Evolutionary conservation across 2,888 invertebrate species (phyloP).

Genomic region (Rhaphigaster nebulosa): DNA sequence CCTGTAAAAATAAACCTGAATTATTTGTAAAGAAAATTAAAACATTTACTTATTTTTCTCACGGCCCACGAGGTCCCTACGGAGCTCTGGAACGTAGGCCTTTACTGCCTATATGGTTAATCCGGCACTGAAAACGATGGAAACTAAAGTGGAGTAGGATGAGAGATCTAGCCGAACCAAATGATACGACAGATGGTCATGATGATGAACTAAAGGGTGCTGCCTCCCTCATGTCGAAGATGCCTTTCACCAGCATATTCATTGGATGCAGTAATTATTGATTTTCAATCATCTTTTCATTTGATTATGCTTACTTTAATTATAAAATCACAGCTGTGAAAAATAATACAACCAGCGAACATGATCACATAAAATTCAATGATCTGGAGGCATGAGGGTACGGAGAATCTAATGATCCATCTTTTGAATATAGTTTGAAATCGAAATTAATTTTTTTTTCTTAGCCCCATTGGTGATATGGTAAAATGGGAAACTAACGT

Average conservation of each 20-base stretch:
- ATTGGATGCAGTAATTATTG: not conserved
- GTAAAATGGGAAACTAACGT: no score
- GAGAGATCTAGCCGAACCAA: not conserved
- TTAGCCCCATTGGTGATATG: no score
- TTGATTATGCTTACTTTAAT: constrained; percentile 11
- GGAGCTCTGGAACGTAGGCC: no score
- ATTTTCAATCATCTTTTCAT: not conserved
- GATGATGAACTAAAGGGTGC: not conserved
- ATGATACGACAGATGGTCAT: not conserved
- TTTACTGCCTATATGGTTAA: no score
- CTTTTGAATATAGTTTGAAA: not conserved
- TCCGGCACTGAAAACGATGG: no score
- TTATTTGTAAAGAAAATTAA: no score
- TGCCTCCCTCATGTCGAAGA: not conserved
- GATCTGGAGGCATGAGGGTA: not conserved
- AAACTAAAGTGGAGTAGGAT: not conserved
- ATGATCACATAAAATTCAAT: not conserved
- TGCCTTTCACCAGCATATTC: not conserved
- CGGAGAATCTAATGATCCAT: not conserved
- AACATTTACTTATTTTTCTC: no score
- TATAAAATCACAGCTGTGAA: not conserved
- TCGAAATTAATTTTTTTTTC: no score
- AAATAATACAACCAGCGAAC: not conserved
- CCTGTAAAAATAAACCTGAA: no score
- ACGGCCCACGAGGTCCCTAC: no score